phyloP scores from a whole-genome alignment of 2,113 vertebrate species.

The Saimiri boliviensis region DNA sequence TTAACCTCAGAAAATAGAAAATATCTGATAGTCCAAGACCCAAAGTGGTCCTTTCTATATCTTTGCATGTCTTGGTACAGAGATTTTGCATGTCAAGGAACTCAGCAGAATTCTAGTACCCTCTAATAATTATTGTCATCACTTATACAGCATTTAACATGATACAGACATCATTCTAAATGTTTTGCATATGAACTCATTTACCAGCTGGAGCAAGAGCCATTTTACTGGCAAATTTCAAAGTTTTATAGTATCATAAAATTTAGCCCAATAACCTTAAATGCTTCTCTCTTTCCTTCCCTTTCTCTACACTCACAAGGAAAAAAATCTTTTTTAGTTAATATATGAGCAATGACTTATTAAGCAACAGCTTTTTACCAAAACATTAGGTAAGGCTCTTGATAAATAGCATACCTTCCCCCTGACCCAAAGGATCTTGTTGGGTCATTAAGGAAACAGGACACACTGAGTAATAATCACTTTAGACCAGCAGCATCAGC shows the following conservation, averaged over 20 bases:
- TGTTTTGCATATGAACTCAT: slow-evolving; percentile 10
- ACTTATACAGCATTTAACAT: not conserved
- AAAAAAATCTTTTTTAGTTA: not conserved
- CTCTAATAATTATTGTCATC: not conserved
- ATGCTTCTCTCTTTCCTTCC: not conserved
- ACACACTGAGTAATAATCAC: not conserved
- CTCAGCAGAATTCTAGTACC: not conserved
- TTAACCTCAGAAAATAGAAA: not conserved
- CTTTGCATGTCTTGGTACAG: not conserved
- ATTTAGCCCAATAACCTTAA: slow-evolving; percentile 11
- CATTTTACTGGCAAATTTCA: not conserved
- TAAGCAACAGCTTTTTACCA: not conserved
- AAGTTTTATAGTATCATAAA: slow-evolving; percentile 47
- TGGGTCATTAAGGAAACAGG: not conserved
- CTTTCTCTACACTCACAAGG: not conserved
- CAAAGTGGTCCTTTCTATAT: not conserved
- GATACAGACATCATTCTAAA: not conserved
- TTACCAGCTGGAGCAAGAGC: slow-evolving; percentile 21
- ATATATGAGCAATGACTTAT: not conserved
- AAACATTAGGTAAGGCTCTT: not conserved
- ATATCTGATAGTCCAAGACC: not conserved
- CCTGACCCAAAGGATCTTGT: not conserved
- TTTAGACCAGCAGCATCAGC: not conserved
- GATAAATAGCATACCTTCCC: not conserved
- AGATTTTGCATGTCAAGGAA: not conserved